A percentile compares a stretch with the other conserved stretches of the same genome.
phyloP scores from a whole-genome alignment of 2,797 vertebrate species.

The Siniperca scherzeri region DNA sequence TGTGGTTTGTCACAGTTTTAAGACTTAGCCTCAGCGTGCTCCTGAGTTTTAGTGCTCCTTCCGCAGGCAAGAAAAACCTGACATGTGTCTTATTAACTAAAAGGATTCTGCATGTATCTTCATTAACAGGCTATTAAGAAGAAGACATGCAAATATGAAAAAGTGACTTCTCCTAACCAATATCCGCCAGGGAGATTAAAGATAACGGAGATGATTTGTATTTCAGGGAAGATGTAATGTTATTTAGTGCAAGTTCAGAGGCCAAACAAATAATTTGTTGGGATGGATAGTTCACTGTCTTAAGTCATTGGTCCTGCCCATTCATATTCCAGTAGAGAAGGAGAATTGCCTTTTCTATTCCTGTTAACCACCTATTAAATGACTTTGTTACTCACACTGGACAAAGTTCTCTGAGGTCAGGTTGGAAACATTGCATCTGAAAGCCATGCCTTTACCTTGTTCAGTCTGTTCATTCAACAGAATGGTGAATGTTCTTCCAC shows the following conservation, averaged over 20 bases:
- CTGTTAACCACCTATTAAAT: slow-evolving; percentile 32
- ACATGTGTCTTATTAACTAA: slow-evolving; percentile 84
- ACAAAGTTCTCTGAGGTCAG: slow-evolving; percentile 32
- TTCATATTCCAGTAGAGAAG: slow-evolving; percentile 4
- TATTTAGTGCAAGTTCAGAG: slow-evolving; percentile 77
- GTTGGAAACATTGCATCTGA: slow-evolving; percentile 21
- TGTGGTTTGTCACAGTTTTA: slow-evolving; percentile 74
- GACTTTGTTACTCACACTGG: slow-evolving; percentile 5
- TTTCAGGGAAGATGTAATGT: slow-evolving; percentile 53
- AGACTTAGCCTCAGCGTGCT: slow-evolving; percentile 63
- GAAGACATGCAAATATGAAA: slow-evolving; percentile 77
- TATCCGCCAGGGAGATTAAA: slow-evolving; percentile 74
- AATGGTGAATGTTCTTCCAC: slow-evolving; percentile 9
- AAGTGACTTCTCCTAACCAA: slow-evolving; percentile 77
- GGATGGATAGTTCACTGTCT: slow-evolving; percentile 44
- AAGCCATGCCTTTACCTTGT: slow-evolving; percentile 30
- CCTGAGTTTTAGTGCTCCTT: slow-evolving; percentile 75
- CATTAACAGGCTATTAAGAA: slow-evolving; percentile 82
- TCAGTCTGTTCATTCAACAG: slow-evolving; percentile 23
- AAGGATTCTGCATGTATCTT: slow-evolving; percentile 82
- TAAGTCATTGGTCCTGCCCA: slow-evolving; percentile 12
- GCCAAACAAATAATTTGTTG: slow-evolving; percentile 72
- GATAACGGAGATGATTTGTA: slow-evolving; percentile 78
- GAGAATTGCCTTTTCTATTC: slow-evolving; percentile 15
- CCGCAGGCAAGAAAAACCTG: slow-evolving; percentile 75